Conservation (phyloP, 2,797 vertebrate species). For the Anableps anableps region DNA sequence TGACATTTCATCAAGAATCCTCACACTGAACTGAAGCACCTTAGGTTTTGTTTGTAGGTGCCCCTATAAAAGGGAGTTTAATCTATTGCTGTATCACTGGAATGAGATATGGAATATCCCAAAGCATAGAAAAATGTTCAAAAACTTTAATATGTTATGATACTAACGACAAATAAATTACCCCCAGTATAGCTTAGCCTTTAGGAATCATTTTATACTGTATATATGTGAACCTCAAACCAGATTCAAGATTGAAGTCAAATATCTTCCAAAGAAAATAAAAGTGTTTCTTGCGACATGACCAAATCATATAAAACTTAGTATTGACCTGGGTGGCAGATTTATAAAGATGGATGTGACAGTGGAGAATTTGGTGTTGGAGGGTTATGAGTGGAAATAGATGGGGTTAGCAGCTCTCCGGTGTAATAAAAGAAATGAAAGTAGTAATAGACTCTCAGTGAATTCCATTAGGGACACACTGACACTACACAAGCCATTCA, state of each 20-base stretch:
- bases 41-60: not conserved
- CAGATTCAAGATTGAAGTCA: slow-evolving; percentile 48
- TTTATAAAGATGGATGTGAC: slow-evolving; percentile 80
- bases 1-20: not conserved
- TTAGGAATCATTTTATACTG: slow-evolving; percentile 3
- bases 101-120: not conserved
- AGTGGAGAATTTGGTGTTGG: slow-evolving; percentile 66
- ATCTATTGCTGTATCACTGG: not conserved
- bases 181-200: not conserved
- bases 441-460: slow-evolving; percentile 82
- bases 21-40: not conserved
- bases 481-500: slow-evolving; percentile 80
- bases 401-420: slow-evolving; percentile 74
- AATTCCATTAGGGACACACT: slow-evolving; percentile 81
- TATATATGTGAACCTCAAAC: slow-evolving; percentile 38
- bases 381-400: slow-evolving; percentile 76
- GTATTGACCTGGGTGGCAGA: slow-evolving; percentile 76
- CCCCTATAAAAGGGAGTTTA: not conserved
- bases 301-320: slow-evolving; percentile 68
- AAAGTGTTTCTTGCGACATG: slow-evolving; percentile 51
- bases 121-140: not conserved
- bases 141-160: not conserved
- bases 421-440: slow-evolving; percentile 83
- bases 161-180: not conserved
- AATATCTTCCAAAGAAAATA: slow-evolving; percentile 57